phyloP scores from a whole-genome alignment of 2,888 invertebrate species.

The Agrochola circellaris region DNA sequence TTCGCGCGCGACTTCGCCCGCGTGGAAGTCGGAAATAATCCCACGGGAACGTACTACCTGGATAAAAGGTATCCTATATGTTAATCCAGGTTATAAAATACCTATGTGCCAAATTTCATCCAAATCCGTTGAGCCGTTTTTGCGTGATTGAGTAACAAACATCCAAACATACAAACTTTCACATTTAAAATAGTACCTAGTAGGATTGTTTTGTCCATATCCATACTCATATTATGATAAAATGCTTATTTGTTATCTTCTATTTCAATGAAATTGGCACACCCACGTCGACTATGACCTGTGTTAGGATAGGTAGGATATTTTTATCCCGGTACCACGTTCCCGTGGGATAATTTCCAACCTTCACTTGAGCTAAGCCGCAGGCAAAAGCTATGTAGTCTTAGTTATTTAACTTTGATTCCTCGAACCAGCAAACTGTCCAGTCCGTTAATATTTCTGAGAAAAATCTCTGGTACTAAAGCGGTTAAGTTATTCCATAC shows the following conservation, averaged over 20 bases:
- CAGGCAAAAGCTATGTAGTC: not conserved
- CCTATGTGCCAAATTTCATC: no score
- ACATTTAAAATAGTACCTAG: no score
- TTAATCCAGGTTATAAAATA: no score
- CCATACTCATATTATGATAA: no score
- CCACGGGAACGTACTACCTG: no score
- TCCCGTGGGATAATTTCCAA: not conserved
- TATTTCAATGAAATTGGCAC: not conserved
- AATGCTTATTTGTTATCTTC: not conserved
- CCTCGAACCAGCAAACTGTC: not conserved
- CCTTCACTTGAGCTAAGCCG: not conserved
- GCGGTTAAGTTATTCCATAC: slow-evolving; percentile 8
- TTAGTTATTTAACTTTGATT: not conserved
- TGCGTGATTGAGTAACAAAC: no score
- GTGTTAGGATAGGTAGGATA: not conserved
- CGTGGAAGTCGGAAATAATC: no score
- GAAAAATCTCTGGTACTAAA: not conserved
- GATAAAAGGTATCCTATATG: no score
- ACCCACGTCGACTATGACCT: not conserved
- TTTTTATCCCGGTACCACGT: not conserved
- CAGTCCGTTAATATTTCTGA: not conserved
- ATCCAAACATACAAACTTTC: no score
- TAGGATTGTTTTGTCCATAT: no score
- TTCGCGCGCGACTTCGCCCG: no score
- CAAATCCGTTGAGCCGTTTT: no score